Evolutionary conservation across 2,113 vertebrate species (phyloP).

Genomic region (Protomyctophum bolini): DNA sequence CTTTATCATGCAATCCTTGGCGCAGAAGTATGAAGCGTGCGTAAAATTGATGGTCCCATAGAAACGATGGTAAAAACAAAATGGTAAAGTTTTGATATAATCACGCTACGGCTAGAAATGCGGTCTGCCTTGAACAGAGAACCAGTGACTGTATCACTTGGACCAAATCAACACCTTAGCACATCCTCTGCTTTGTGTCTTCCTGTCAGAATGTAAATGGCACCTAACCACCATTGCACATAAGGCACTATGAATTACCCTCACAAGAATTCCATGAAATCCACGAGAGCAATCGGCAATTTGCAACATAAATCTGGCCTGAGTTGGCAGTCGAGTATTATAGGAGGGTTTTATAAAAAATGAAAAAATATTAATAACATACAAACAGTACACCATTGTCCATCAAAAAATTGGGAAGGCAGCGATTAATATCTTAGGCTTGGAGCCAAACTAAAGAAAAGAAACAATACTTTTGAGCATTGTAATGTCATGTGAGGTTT

Average conservation of each 20-base stretch:
- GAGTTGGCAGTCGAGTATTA: constrained; percentile 17
- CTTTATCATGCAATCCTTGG: constrained; percentile 25
- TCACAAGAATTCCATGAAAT: constrained; percentile 23
- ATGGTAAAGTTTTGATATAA: constrained; percentile 28
- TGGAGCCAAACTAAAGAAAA: constrained; percentile 32
- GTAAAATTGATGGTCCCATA: constrained; percentile 29
- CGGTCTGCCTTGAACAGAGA: constrained; percentile 35
- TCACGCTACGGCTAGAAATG: constrained; percentile 35
- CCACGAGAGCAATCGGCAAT: constrained; percentile 17
- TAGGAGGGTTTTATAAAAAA: constrained; percentile 23
- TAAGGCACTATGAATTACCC: constrained; percentile 28
- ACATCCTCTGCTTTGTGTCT: constrained; percentile 45
- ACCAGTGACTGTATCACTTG: constrained; percentile 34
- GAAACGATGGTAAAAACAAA: constrained; percentile 27
- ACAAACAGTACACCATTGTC: constrained; percentile 54
- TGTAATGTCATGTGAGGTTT: constrained; percentile 51
- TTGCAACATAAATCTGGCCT: constrained; percentile 42
- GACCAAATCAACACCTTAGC: constrained; percentile 52
- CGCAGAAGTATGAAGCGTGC: constrained; percentile 16
- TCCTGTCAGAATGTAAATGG: constrained; percentile 42
- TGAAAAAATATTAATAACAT: constrained; percentile 34
- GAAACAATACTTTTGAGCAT: constrained; percentile 41
- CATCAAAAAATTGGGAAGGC: constrained; percentile 36
- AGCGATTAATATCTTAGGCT: constrained; percentile 51
- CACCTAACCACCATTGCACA: constrained; percentile 28